phyloP scores from a whole-genome alignment of 92 coral and sea anemone genomes.

The Actinernus sp. region DNA sequence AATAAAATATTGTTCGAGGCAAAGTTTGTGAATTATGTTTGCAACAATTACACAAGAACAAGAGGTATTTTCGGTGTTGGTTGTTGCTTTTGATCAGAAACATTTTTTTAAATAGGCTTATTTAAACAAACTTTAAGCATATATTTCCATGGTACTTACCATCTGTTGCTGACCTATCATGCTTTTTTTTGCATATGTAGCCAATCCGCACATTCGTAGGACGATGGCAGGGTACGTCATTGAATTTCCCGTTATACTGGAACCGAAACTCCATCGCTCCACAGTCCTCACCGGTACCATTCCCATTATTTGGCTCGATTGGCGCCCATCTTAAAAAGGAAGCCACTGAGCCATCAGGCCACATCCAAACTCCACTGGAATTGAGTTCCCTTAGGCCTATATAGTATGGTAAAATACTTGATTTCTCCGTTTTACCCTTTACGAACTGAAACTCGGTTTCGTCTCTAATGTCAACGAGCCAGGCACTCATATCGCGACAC shows the following conservation, averaged over 20 bases:
- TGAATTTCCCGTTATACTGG: not conserved
- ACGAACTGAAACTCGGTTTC: not conserved
- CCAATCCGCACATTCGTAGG: not conserved
- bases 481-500: not conserved
- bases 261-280: not conserved
- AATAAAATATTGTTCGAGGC: no score
- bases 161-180: no score
- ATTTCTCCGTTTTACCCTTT: no score
- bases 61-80: no score
- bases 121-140: no score
- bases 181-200: not conserved
- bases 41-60: no score
- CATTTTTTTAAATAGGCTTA: no score
- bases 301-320: not conserved
- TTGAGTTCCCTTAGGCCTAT: not conserved
- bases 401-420: not conserved
- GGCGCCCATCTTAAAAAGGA: not conserved
- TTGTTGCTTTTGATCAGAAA: no score
- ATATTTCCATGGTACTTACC: no score
- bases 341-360: not conserved
- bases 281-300: not conserved
- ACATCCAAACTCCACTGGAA: not conserved
- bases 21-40: no score
- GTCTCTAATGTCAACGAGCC: not conserved
- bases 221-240: not conserved